phyloP scores from a whole-genome alignment of 2,888 invertebrate species.

The Pimpla rufipes region DNA sequence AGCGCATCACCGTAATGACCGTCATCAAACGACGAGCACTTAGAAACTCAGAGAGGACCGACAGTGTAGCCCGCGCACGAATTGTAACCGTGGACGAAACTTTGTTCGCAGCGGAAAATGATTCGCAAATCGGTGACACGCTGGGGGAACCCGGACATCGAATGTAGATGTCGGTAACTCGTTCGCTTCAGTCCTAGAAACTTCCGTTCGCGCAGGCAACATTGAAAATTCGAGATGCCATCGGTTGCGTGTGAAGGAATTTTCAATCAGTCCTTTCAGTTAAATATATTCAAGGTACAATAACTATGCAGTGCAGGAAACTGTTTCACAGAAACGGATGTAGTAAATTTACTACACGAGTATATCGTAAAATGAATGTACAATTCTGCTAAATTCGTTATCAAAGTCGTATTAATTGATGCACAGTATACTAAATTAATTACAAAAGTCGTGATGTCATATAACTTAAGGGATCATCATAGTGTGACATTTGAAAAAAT shows the following conservation, averaged over 20 bases:
- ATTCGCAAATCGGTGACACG: constrained; percentile 55
- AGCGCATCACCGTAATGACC: constrained; percentile 84
- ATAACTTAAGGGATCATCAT: too few species aligned
- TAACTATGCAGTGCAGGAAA: too few species aligned
- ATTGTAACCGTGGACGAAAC: constrained; percentile 69
- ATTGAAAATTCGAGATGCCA: constrained; percentile 11
- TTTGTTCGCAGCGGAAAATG: constrained; percentile 74
- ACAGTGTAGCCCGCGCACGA: constrained; percentile 66
- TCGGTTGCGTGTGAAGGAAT: background rate
- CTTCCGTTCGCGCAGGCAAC: constrained; percentile 25
- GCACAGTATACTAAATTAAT: too few species aligned
- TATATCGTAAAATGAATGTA: too few species aligned
- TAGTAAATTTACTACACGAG: too few species aligned
- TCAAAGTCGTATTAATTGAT: too few species aligned
- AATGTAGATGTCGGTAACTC: constrained; percentile 39
- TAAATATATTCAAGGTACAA: background rate
- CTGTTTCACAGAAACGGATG: too few species aligned
- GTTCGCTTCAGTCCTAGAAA: constrained; percentile 39
- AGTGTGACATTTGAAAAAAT: too few species aligned
- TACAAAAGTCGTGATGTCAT: too few species aligned
- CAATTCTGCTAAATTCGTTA: too few species aligned
- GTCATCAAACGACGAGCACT: constrained; percentile 84
- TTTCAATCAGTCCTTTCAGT: background rate
- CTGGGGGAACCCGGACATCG: background rate
- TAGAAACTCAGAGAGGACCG: constrained; percentile 73